Percentiles rank a stretch among this genome's conserved stretches.
Conservation (phyloP, 2,888 invertebrate genomes). For the Phasia obesa region DNA sequence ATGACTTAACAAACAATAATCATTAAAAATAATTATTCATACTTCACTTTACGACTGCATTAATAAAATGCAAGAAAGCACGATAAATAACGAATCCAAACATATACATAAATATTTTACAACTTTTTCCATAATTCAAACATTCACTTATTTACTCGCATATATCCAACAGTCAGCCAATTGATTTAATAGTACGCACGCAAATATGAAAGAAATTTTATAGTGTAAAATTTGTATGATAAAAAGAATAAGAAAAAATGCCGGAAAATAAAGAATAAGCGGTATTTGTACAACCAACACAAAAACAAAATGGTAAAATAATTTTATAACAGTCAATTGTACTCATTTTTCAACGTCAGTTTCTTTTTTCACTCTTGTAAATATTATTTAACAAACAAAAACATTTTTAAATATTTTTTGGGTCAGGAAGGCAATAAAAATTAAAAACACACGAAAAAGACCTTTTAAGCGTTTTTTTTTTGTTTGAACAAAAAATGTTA, state of each 20-base stretch:
- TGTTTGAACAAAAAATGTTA: neutral
- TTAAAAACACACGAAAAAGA: constrained; percentile 1
- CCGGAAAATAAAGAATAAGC: constrained; percentile 59
- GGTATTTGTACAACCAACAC: constrained; percentile 48
- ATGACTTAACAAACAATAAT: constrained; percentile 36
- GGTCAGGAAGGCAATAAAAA: constrained; percentile 39
- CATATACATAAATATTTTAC: constrained; percentile 19
- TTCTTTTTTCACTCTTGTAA: neutral
- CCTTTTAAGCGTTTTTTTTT: too few species aligned
- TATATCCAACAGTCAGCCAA: constrained; percentile 21
- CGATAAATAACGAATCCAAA: constrained; percentile 18
- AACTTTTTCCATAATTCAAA: neutral
- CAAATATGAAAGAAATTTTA: constrained; percentile 50
- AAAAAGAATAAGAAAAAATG: constrained; percentile 34
- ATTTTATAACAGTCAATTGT: constrained; percentile 64
- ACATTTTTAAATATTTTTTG: constrained; percentile 21
- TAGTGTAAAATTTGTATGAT: constrained; percentile 38
- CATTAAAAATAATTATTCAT: constrained; percentile 14
- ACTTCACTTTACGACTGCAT: neutral
- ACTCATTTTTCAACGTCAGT: constrained; percentile 29
- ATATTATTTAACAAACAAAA: neutral
- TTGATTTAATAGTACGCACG: constrained; percentile 57
- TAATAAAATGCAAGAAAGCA: constrained; percentile 57
- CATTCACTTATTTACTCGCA: constrained; percentile 4
- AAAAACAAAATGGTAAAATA: constrained; percentile 33